Evolutionary conservation across 1,140 invertebrate species (phyloP).

Genomic region (Myzus persicae): DNA sequence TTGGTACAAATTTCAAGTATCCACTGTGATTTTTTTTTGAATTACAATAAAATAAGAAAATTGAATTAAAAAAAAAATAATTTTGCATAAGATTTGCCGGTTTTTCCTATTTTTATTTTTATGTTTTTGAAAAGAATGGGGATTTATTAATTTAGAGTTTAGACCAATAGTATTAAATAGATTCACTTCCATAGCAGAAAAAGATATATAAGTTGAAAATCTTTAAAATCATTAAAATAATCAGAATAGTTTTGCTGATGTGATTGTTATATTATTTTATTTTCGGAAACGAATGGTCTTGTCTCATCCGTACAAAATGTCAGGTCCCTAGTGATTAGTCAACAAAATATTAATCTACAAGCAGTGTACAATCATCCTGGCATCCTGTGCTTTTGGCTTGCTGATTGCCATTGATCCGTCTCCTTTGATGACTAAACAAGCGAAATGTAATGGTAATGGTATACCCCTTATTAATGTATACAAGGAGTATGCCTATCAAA

Average conservation of each 20-base stretch:
- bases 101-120: too few species aligned
- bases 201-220: too few species aligned
- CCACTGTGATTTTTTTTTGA: too few species aligned
- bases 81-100: too few species aligned
- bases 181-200: too few species aligned
- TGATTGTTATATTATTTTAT: background rate
- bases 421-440: background rate
- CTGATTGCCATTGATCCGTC: background rate
- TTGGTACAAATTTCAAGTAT: too few species aligned
- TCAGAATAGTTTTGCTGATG: background rate
- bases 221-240: too few species aligned
- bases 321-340: background rate
- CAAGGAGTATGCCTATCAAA: background rate
- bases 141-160: too few species aligned
- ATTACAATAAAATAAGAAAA: too few species aligned
- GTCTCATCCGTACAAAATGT: background rate
- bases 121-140: too few species aligned
- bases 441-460: background rate
- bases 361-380: background rate
- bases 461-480: background rate
- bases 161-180: too few species aligned
- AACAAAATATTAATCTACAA: background rate
- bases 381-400: background rate
- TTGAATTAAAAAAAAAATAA: too few species aligned
- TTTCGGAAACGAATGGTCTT: background rate